phyloP scores from a whole-genome alignment of 2,888 invertebrate genomes.

The Nemurella pictetii region DNA sequence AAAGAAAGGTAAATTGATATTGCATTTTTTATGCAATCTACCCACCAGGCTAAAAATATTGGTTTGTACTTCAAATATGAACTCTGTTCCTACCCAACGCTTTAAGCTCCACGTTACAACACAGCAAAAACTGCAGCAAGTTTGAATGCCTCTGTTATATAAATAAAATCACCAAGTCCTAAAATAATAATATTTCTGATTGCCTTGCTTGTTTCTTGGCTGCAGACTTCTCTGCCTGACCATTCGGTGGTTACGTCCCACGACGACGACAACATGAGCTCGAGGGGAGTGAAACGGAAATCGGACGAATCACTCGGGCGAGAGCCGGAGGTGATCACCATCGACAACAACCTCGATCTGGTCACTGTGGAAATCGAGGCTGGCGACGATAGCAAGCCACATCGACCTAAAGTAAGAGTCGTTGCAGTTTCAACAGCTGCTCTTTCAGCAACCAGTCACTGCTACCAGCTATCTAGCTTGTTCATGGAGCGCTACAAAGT shows the following conservation, averaged over 20 bases:
- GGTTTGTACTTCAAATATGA: no score
- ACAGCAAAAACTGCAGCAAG: no score
- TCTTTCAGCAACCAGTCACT: no score
- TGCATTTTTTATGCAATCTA: no score
- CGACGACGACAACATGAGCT: not conserved
- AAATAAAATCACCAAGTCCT: not conserved
- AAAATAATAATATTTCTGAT: not conserved
- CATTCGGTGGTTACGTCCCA: not conserved
- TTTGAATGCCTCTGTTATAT: no score
- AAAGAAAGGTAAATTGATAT: no score
- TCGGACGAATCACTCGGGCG: constrained; percentile 45
- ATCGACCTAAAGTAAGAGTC: constrained; percentile 37
- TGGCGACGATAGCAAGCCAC: constrained; percentile 47
- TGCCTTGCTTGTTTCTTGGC: not conserved
- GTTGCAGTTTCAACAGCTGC: no score
- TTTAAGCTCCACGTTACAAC: no score
- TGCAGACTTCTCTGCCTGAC: not conserved
- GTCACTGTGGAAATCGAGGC: constrained; percentile 53
- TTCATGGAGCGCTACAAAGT: no score
- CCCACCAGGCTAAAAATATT: no score
- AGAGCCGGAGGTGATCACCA: constrained; percentile 48
- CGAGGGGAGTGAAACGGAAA: constrained; percentile 40
- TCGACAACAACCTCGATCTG: constrained; percentile 50
- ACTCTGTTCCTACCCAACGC: no score
- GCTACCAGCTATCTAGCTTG: no score